A percentile compares a stretch with the other conserved stretches of the same genome.
Conservation (phyloP, 2,888 invertebrate species). For the Steinernema carpocapsae region DNA sequence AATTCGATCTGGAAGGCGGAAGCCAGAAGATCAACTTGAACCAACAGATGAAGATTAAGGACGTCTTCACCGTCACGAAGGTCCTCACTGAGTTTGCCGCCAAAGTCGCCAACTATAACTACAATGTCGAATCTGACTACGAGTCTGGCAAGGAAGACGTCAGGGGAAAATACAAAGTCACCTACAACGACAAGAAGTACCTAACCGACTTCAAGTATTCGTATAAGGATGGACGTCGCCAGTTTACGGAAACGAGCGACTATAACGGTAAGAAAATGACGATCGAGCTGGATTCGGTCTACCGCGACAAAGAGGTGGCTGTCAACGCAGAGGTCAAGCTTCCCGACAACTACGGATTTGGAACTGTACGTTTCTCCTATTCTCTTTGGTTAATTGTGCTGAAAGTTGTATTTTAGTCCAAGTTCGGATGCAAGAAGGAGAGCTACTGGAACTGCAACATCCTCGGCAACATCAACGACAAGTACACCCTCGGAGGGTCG, state of each 20-base stretch:
- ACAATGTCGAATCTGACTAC: neutral
- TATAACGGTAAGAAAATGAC: constrained; percentile 24
- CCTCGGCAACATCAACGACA: constrained; percentile 27
- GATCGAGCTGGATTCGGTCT: neutral
- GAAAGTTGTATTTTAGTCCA: neutral
- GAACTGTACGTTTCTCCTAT: neutral
- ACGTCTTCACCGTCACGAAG: constrained; percentile 16
- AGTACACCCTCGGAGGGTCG: constrained; percentile 24
- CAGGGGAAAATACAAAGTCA: neutral
- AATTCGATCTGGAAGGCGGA: constrained; percentile 2
- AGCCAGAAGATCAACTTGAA: neutral
- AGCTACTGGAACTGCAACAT: constrained; percentile 32
- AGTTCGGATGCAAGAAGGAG: constrained; percentile 31
- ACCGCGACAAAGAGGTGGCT: constrained; percentile 18
- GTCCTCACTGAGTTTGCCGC: neutral
- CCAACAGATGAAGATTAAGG: constrained; percentile 21
- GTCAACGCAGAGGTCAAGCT: neutral
- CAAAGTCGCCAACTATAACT: neutral
- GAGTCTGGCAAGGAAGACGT: neutral
- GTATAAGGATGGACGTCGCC: neutral
- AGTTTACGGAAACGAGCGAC: neutral
- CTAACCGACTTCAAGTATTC: neutral
- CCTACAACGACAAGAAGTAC: constrained; percentile 28
- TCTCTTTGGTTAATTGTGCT: neutral
- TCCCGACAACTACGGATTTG: constrained; percentile 3